Base-by-base conservation (phyloP, 2,113 vertebrate species). In the Forbesichthys papilliferus region DNA sequence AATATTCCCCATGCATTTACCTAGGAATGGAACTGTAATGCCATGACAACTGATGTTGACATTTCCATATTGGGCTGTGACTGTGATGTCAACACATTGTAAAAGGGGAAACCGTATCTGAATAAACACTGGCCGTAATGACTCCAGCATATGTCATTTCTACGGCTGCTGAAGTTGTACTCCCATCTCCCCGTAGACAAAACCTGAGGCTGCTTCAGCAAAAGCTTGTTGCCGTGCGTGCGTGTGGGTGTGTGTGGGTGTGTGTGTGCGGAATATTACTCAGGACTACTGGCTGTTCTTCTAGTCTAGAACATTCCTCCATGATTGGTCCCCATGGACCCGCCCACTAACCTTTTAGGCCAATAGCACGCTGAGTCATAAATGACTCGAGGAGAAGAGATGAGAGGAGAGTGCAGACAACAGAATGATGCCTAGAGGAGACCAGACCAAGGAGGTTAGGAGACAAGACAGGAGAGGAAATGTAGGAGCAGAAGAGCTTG, bases 1-100 rank as follows among this genome's bases (percentile, higher is more conserved):
- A 59, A 80, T 75, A 84, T 84, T 68, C 80, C 74, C 57, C 82
- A 63, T 42, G 33, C 66, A 4, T 76, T 87, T 76, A 52, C 18
- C 11, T 46, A 70, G 68, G 68, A 59, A 18, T 65, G 47, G 56
- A 59, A 34, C 36, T 42, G 36, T 42, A 42, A 42, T 42, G 36
- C 36, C 36, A 5, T 55, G 54, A 85, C 75, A 69, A 42, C 75
- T 47, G 57, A 36, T 59, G 62, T 67, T 20, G 8, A 69, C 55
- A 48, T 61, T 78, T 27, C 66, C 5, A 61, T 42, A 48, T 51
- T 48, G 49, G 53, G 47, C 77, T 20, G 34, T 34, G 27, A 27
- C 11, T 75, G 53, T 51, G 69, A 51, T 71, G 66, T 77, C 62
- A 75, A 48, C 77, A 83, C 69, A 69, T 82, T 71, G 74, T 75